Evolutionary conservation across 2,888 invertebrate species (phyloP), one percentile per base, ranked within the genome.

Genomic region (Drosophila mimica): DNA sequence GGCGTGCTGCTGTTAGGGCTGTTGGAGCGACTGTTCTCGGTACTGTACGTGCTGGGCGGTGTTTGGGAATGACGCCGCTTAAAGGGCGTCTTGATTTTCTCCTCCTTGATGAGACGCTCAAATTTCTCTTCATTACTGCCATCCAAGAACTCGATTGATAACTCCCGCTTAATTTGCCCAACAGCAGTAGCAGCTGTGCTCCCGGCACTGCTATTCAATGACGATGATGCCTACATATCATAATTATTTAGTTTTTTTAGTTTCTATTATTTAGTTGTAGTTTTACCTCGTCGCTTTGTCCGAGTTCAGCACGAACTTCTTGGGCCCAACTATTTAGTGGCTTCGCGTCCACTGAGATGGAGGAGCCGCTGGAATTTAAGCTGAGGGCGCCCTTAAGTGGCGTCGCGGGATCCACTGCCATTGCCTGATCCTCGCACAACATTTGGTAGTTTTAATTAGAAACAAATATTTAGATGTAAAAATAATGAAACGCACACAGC

Each of bases 1-100:
- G 81, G 82, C 8, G 60, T 53, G 53, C 81, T 86, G 65, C 89
- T 91, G 28, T 90, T 91, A 0, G 92, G 91, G 63, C 92, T 93
- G 65, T 89, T 90, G 0, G 92, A 91, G 11, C 92, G 91, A 66
- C 92, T 92, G 6, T 89, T 89, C 13, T 90, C 86, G 20, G 74
- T 81, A 61, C 91, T 80, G 17, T 57, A 40, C 9, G 60, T 91
- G 15, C 25, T 46, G 0, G 92, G 91, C 15, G 90, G 90, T 11
- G 92, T 91, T 36, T 87, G 82, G 0, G 93, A 93, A 48, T 93
- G 90, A 9, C 93, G 92, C 7, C 93, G 85, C 67, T 93, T 93
- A 54, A 92, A 93, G 0, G 93, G 92, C 3, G 93, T 93, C 76
- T 92, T 93, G 4, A 93, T 62, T 82, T 93, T 93, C 1, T 93